phyloP scores from a whole-genome alignment of 1,140 invertebrate species.

The Carcinoscorpius rotundicauda region DNA sequence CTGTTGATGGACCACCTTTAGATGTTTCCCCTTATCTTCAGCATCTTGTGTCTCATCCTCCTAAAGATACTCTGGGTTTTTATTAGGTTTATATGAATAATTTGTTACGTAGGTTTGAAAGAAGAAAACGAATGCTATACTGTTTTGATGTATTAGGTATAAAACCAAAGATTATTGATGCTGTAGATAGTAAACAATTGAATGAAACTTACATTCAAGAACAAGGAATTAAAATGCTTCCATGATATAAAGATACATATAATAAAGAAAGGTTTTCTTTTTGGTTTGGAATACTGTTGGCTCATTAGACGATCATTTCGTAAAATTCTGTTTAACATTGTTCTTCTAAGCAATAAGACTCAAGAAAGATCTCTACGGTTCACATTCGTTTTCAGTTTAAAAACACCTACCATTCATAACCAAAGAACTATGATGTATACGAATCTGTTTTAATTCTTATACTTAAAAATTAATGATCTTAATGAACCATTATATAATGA shows the following conservation, averaged over 20 bases:
- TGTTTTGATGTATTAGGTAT: conserved; percentile 70
- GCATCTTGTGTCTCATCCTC: conserved; percentile 5
- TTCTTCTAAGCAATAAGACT: too few relatives aligned
- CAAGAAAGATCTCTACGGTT: too few relatives aligned
- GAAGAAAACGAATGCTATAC: conserved; percentile 59
- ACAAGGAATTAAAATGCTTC: conserved; percentile 56
- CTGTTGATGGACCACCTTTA: conserved; percentile 9
- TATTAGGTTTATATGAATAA: conserved; percentile 76
- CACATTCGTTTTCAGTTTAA: too few relatives aligned
- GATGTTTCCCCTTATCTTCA: conserved; percentile 8
- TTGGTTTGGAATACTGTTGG: too few relatives aligned
- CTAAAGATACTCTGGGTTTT: conserved; percentile 11
- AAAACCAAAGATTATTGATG: conserved; percentile 54
- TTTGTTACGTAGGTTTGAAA: conserved; percentile 60
- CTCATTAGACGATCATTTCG: too few relatives aligned
- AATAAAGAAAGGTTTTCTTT: conserved; percentile 35
- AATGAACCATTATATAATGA: too few relatives aligned
- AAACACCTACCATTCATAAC: too few relatives aligned
- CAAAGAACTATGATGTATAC: too few relatives aligned
- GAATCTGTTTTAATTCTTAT: too few relatives aligned
- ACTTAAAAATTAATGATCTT: too few relatives aligned
- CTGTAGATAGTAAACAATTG: conserved; percentile 77
- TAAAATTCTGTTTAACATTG: too few relatives aligned
- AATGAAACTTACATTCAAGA: conserved; percentile 28
- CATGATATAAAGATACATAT: conserved; percentile 79